Evolutionary conservation across 2,797 vertebrate genomes (phyloP), one percentile per base, ranked within the genome.

Genomic region (Sebastes hubbsi): DNA sequence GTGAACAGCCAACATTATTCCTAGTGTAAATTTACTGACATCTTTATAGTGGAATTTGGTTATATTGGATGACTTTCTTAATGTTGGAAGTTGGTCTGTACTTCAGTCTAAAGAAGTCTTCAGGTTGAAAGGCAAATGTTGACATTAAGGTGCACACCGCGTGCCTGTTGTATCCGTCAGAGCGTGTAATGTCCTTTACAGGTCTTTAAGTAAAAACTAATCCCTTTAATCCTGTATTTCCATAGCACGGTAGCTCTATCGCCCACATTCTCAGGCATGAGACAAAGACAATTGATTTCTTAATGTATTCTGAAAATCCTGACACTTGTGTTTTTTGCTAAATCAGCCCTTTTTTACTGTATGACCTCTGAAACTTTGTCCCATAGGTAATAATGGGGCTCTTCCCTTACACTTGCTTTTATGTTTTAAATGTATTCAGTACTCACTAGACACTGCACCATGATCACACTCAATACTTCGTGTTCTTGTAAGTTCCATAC

Each of bases 231-330:
- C 78, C 75, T 56, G 46, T 49, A 61, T 66, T 74, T 42, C 12
- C 30, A 62, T 30, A 9, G 24, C 71, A 42, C 30, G 12, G 30
- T 25, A 73, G 46, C 46, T 25, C 24, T 5, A 34, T 60, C 34
- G 12, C 12, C 24, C 8, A 60, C 46, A 61, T 30, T 18, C 42
- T 65, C 58, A 66, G 52, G 59, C 63, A 66, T 63, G 54, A 72
- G 54, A 82, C 67, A 77, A 80, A 77, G 42, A 36, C 75, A 77
- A 85, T 58, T 52, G 27, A 82, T 76, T 82, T 80, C 34, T 67
- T 72, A 75, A 80, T 78, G 22, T 67, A 77, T 73, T 86, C 55
- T 75, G 22, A 55, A 85, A 75, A 87, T 75, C 78, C 49, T 52
- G 72, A 29, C 65, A 54, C 4, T 80, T 71, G 30, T 6, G 9